Base-by-base conservation (phyloP, 2,797 vertebrate genomes). In the Pyrocephalus nanus region DNA sequence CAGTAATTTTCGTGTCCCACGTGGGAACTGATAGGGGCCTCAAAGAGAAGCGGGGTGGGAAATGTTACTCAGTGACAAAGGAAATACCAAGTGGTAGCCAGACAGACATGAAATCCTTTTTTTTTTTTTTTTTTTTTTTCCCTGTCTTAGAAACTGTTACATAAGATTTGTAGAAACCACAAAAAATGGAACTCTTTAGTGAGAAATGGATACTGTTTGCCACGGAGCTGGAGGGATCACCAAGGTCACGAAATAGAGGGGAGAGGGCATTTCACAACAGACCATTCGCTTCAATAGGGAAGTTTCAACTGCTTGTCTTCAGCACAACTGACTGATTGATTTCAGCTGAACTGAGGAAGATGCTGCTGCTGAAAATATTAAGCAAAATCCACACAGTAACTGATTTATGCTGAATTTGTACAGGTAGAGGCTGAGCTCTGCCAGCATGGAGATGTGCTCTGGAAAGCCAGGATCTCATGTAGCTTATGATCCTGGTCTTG, bases 381-480 rank as follows among this genome's bases (percentile, higher is more conserved):
- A 55, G 60, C 15, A 82, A 75, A 87, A 66, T 48, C 48, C 53
- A n/a, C 53, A 6, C 15, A 69, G 50, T 47, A 69, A 13, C 55
- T 4, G 3, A 54, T 70, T 86, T 83, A 19, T 54, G 8, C 32
- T 67, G n/a, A 34, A 30, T n/a, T 2, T 0, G 0, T 57, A 6
- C 5, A 6, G 53, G 30, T n/a, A 66, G 34, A n/a, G 50, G 8
- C 8, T 87, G 64, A 69, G 16, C 38, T 85, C 42, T 84, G 48
- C 42, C 32, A 75, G 78, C 32, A 36, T 1, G 3, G 42, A 61
- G 14, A 72, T 67, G 20, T 85, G 42, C 30, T 42, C 51, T 85
- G 75, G 65, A 85, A 88, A 82, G 16, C 12, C 38, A 67, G 3
- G 3, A 14, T 45, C 58, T 79, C 18, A 19, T 4, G 1, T 42